Percentiles rank a stretch among this genome's conserved stretches.
Evolutionary conservation across 2,113 vertebrate genomes (phyloP).

Genomic region (Cryptotis parvus): DNA sequence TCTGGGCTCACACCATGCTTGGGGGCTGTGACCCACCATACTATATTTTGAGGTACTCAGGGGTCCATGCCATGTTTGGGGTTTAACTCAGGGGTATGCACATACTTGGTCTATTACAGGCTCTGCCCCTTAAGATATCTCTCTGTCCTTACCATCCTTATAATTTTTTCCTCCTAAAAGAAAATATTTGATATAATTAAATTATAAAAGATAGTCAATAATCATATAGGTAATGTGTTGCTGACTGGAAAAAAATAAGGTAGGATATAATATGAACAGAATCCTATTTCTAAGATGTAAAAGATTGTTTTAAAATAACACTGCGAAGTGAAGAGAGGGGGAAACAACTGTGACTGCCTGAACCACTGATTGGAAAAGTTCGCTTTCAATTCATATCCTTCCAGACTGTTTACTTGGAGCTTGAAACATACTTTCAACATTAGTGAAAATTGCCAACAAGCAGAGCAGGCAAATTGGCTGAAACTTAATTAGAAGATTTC

Average conservation of each 20-base stretch:
- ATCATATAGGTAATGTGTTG: slow-evolving; percentile 3
- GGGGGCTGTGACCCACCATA: too few relatives aligned
- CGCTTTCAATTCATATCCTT: slow-evolving; percentile 28
- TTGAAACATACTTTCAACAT: slow-evolving; percentile 23
- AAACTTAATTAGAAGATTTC: slow-evolving; percentile 47
- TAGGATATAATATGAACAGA: slow-evolving; percentile 14
- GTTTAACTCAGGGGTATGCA: too few relatives aligned
- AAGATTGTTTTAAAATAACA: not conserved
- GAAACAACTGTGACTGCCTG: not conserved
- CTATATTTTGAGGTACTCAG: too few relatives aligned
- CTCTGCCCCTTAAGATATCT: too few relatives aligned
- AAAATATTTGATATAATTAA: slow-evolving; percentile 33
- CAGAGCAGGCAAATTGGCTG: slow-evolving; percentile 12
- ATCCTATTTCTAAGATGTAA: not conserved
- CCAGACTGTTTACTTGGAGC: slow-evolving; percentile 40
- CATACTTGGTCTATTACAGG: too few relatives aligned
- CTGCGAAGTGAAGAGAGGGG: not conserved
- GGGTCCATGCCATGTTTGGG: too few relatives aligned
- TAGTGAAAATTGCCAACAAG: slow-evolving; percentile 40
- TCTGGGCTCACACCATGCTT: too few relatives aligned
- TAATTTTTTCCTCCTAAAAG: not conserved
- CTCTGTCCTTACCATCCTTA: not conserved
- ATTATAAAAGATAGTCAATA: not conserved
- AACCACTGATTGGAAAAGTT: slow-evolving; percentile 17
- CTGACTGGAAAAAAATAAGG: not conserved